Conservation (phyloP, 1,140 invertebrate species). For the Cyclargus thomasi region DNA sequence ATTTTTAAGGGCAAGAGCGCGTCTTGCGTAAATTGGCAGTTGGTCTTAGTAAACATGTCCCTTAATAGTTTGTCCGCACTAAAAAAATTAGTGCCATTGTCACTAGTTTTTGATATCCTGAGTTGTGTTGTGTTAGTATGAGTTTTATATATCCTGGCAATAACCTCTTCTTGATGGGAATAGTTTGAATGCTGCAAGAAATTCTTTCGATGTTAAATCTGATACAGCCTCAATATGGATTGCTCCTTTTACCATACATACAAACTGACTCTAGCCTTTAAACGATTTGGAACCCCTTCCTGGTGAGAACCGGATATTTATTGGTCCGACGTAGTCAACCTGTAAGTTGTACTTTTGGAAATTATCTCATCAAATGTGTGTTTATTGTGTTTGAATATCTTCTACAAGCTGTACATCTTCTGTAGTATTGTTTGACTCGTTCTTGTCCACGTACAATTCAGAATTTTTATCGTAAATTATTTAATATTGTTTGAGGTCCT, state of each 20-base stretch:
- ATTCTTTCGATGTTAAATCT: constrained; percentile 26
- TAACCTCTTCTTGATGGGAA: constrained; percentile 26
- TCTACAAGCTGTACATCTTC: constrained; percentile 11
- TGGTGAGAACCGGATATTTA: constrained; percentile 29
- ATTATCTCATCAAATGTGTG: constrained; percentile 11
- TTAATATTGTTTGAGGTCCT: constrained; percentile 20
- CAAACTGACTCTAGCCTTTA: constrained; percentile 30
- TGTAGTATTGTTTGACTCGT: constrained; percentile 13
- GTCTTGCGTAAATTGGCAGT: constrained; percentile 18
- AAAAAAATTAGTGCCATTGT: constrained; percentile 47
- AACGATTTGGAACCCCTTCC: constrained; percentile 26
- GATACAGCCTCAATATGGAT: constrained; percentile 26
- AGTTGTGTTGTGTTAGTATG: no score
- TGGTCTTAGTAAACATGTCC: constrained; percentile 21
- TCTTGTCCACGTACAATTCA: constrained; percentile 7
- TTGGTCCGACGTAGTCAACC: constrained; percentile 28
- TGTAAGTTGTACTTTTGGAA: constrained; percentile 20
- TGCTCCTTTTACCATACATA: constrained; percentile 26
- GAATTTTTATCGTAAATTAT: constrained; percentile 14
- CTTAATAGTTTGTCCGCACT: constrained; percentile 30
- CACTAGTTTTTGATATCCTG: no score
- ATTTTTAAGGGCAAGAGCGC: constrained; percentile 18
- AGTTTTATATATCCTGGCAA: constrained; percentile 27
- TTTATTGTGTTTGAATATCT: constrained; percentile 1
- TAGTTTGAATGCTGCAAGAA: constrained; percentile 26